Base-by-base conservation (phyloP, 2,888 invertebrate species). In the Noctua fimbriata region DNA sequence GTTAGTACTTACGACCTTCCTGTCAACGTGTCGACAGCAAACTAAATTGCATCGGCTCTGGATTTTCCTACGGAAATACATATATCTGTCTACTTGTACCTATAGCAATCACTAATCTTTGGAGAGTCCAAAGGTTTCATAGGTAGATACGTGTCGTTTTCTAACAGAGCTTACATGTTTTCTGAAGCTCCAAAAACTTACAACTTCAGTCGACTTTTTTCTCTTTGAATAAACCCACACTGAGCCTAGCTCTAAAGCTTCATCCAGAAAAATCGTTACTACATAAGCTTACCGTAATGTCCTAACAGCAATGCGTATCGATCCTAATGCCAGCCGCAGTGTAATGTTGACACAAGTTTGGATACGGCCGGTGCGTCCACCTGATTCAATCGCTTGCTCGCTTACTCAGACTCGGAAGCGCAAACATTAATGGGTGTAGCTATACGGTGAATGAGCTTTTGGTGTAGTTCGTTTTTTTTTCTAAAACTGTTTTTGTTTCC, bases 191-290 rank as follows among this genome's bases (percentile, higher is more conserved):
- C 66, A 41, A 16, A n/a, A 24, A 24, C 24, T 5, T 41, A n/a
- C n/a, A n/a, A n/a, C n/a, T n/a, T 41, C 14, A 66, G 24, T 16
- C 21, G 1, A 1, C 28, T 12, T 24, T 24, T n/a, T n/a, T n/a
- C n/a, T n/a, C n/a, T n/a, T n/a, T n/a, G n/a, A n/a, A n/a, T n/a
- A n/a, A n/a, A n/a, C n/a, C n/a, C n/a, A n/a, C n/a, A n/a, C n/a
- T n/a, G n/a, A n/a, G n/a, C n/a, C n/a, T n/a, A n/a, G n/a, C n/a
- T n/a, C n/a, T n/a, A n/a, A n/a, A n/a, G n/a, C n/a, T n/a, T n/a
- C n/a, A n/a, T n/a, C n/a, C n/a, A n/a, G n/a, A n/a, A 70, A 76
- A 74, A 65, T 69, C 80, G 28, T 72, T 81, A 69, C 71, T 47
- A 28, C 44, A 55, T 41, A 73, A 60, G 66, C n/a, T 71, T 21